Evolutionary conservation across 2,113 vertebrate genomes (phyloP).

Genomic region (Cephalopholis sonnerati): DNA sequence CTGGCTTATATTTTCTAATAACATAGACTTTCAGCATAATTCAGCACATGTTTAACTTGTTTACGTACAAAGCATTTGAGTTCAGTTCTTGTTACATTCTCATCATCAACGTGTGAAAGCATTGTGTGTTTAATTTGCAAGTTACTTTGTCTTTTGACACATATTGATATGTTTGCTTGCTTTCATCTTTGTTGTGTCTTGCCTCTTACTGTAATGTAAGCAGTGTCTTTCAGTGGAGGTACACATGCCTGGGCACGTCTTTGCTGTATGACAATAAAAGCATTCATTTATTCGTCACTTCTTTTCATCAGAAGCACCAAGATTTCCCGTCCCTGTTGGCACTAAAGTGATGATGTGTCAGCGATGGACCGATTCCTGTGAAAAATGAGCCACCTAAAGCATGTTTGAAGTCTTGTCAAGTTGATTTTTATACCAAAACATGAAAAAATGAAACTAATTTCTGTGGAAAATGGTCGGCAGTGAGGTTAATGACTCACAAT

Average conservation of each 20-base stretch:
- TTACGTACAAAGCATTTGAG: neutral
- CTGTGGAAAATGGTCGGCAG: neutral
- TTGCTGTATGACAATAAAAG: neutral
- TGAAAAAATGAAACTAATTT: neutral
- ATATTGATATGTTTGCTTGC: neutral
- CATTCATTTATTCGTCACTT: neutral
- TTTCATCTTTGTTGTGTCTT: neutral
- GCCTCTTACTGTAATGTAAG: neutral
- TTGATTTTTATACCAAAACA: neutral
- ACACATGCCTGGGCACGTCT: neutral
- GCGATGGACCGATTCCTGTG: neutral
- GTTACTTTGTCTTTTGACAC: neutral
- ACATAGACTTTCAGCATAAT: neutral
- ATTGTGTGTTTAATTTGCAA: neutral
- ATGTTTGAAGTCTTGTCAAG: conserved; percentile 11
- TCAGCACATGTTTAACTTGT: neutral
- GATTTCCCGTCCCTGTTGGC: neutral
- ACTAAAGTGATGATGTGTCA: neutral
- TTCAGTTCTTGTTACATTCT: neutral
- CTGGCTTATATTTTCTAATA: neutral
- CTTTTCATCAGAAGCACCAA: neutral
- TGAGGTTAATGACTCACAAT: neutral
- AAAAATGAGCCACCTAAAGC: neutral
- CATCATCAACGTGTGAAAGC: neutral
- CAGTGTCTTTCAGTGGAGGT: no score